Base-by-base conservation (phyloP, 2,888 invertebrate species). In the Ariolimax columbianus region DNA sequence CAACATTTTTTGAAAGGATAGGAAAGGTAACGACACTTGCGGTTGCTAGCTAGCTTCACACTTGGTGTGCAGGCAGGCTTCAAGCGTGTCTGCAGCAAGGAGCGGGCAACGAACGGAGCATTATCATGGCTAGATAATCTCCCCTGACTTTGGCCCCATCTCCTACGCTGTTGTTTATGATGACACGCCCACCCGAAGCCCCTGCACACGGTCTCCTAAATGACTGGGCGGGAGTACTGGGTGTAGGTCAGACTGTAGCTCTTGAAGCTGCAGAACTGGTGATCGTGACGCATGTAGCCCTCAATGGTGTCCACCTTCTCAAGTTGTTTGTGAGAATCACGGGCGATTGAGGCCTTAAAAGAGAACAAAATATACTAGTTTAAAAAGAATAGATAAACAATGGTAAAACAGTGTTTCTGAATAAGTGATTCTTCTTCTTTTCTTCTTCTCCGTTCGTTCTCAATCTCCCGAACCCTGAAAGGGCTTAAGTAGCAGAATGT, bases 201-300 rank as follows among this genome's bases (percentile, higher is more conserved):
- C 87, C 90, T 89, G 89, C 89, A 88, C 88, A 86, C 88, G 87
- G 82, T 86, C 83, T 88, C 92, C 91, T 92, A 92, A 90, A 92
- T 91, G 88, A 90, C 84, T 70, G 92, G 91, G 14, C 91, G 91
- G 80, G 96, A 96, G 96, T 97, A 98, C 94, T 97, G 97, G 88
- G 97, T 97, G 95, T 98, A 98, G 93, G 97, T 97, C 94, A 98
- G 96, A 95, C 97, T 97, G 96, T 98, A 98, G 92, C 97, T 97
- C 93, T 97, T 97, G 95, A 98, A 97, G 92, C 96, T 97, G 94
- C 97, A 98, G 95, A 97, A 97, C 95, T 98, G 97, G 91, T 97
- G 96, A 94, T 98, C 97, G 82, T 93, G 92, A 78, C 96, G 95
- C 84, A 95, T 93, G 96, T 96, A 97, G 90, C 96, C 96, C 89